A percentile compares a stretch with the other conserved stretches of the same genome.
Conservation (phyloP, 2,113 vertebrate species). For the Epinephelus cyanopodus region DNA sequence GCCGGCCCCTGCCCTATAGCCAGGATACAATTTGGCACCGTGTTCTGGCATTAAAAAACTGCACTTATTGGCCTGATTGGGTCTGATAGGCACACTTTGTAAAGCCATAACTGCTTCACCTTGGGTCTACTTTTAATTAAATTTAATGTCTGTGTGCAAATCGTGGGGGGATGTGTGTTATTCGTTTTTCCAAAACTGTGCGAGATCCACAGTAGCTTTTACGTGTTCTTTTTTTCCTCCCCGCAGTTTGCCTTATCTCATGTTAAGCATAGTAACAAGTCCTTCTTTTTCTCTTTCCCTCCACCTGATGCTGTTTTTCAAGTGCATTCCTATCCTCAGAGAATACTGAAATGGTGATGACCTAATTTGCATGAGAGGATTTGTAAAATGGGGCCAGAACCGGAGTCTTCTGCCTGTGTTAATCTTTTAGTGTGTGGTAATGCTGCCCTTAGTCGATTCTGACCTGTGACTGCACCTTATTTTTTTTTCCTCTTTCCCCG, state of each 20-base stretch:
- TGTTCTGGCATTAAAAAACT: constrained; percentile 51
- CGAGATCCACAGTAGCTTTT: constrained; percentile 23
- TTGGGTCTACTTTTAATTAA: constrained; percentile 68
- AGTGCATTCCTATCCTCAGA: constrained; percentile 39
- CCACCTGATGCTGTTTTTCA: constrained; percentile 57
- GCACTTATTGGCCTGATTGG: constrained; percentile 57
- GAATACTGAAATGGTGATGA: constrained; percentile 59
- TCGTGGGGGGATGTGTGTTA: neutral
- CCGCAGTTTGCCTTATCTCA: constrained; percentile 42
- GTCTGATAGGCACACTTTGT: constrained; percentile 52
- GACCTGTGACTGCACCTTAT: constrained; percentile 19
- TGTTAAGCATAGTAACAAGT: constrained; percentile 26
- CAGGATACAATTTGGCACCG: constrained; percentile 57
- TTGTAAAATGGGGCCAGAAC: constrained; percentile 55
- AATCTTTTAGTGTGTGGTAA: constrained; percentile 35
- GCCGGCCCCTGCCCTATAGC: constrained; percentile 38
- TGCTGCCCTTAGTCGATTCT: constrained; percentile 28
- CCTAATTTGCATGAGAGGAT: constrained; percentile 67
- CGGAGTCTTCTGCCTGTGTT: constrained; percentile 28
- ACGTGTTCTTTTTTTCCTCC: neutral
- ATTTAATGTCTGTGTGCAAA: constrained; percentile 56
- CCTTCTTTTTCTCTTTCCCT: constrained; percentile 17
- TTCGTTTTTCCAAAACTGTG: constrained; percentile 30
- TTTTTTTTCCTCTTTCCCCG: neutral
- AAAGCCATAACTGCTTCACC: constrained; percentile 55